Conservation (phyloP, 2,888 invertebrate genomes). For the Kuschelorhynchus macadamiae region DNA sequence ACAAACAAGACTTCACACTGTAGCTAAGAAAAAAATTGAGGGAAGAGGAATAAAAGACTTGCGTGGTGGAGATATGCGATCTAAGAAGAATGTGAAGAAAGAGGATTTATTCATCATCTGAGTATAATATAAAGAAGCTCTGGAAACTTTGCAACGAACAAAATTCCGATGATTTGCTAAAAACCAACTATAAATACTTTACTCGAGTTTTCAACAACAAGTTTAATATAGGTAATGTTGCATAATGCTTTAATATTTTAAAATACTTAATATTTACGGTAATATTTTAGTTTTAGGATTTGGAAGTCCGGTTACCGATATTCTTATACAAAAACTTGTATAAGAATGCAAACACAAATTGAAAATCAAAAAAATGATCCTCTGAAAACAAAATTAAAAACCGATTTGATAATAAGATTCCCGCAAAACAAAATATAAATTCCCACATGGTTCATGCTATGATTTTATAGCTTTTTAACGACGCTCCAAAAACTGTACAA, state of each 20-base stretch:
- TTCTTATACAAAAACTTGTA: constrained; percentile 30
- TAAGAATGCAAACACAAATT: constrained; percentile 32
- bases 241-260: too few relatives aligned
- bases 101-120: too few relatives aligned
- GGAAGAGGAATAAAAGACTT: too few relatives aligned
- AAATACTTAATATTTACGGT: too few relatives aligned
- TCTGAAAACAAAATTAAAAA: constrained; percentile 6
- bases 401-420: not conserved
- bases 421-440: constrained; percentile 42
- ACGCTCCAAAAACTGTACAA: constrained; percentile 52
- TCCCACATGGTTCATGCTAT: constrained; percentile 52
- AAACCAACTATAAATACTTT: constrained; percentile 20
- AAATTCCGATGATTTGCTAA: constrained; percentile 25
- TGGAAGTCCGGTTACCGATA: constrained; percentile 39
- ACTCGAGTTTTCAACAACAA: constrained; percentile 45
- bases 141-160: too few relatives aligned
- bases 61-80: too few relatives aligned
- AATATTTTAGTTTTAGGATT: constrained; percentile 23
- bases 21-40: too few relatives aligned
- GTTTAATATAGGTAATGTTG: constrained; percentile 34
- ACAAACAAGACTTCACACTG: constrained; percentile 32
- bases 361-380: constrained; percentile 18
- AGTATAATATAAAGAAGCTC: too few relatives aligned
- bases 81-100: too few relatives aligned
- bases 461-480: constrained; percentile 53